Evolutionary conservation across 1,140 invertebrate genomes (phyloP).

Genomic region (Anastrepha obliqua): DNA sequence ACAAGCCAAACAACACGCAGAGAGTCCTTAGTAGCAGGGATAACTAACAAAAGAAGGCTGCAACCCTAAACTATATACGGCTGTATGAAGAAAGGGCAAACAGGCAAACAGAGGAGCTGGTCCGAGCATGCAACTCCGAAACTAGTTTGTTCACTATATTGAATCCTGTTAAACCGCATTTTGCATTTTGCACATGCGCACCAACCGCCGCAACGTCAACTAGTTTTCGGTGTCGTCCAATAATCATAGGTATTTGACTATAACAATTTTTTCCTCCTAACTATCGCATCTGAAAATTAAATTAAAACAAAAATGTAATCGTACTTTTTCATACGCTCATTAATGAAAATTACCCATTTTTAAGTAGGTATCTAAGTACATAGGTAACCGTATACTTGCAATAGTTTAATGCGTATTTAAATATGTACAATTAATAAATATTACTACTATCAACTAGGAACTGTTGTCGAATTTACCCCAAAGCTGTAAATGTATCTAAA

Average conservation of each 20-base stretch:
- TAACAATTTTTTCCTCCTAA: neutral
- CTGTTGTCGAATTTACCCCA: neutral
- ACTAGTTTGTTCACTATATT: neutral
- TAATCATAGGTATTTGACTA: constrained; percentile 41
- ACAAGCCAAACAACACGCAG: neutral
- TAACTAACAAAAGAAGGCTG: no score
- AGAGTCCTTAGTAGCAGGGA: neutral
- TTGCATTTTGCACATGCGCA: neutral
- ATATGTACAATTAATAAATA: neutral
- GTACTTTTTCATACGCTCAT: constrained; percentile 13
- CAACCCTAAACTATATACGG: no score
- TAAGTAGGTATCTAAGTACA: neutral
- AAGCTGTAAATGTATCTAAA: constrained; percentile 3
- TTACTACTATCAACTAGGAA: neutral
- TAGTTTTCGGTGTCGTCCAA: neutral
- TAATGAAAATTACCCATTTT: neutral
- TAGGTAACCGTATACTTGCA: neutral
- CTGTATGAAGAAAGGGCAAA: neutral
- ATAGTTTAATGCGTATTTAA: constrained; percentile 26
- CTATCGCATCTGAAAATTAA: neutral
- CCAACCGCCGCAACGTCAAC: neutral
- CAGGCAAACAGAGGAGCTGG: neutral
- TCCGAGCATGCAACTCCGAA: neutral
- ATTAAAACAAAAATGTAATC: neutral
- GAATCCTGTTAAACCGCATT: neutral